phyloP scores from a whole-genome alignment of 2,888 invertebrate species.

The Fissipunctia ypsillon region DNA sequence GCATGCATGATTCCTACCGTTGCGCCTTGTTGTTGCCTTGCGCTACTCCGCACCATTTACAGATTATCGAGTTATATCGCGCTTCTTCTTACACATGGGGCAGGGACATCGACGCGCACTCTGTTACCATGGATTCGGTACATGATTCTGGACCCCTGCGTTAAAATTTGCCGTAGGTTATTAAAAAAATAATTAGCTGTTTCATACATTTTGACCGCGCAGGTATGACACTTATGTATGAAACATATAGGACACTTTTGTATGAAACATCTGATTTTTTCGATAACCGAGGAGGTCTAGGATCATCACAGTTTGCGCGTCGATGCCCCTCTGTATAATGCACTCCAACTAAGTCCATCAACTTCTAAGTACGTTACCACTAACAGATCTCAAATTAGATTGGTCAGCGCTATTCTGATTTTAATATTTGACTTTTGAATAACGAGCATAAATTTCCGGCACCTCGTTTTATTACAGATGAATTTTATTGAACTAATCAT shows the following conservation, averaged over 20 bases:
- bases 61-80: conserved; percentile 67
- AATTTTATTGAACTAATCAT: conserved; percentile 57
- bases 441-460: conserved; percentile 54
- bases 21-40: conserved; percentile 61
- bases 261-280: too few relatives aligned
- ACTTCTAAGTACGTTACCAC: conserved; percentile 23
- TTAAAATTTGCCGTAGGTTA: too few relatives aligned
- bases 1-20: conserved; percentile 77
- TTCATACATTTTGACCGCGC: too few relatives aligned
- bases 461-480: conserved; percentile 56
- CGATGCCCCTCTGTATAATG: too few relatives aligned
- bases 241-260: too few relatives aligned
- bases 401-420: conserved; percentile 46
- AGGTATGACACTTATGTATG: too few relatives aligned
- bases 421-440: conserved; percentile 55
- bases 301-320: too few relatives aligned
- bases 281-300: too few relatives aligned
- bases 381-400: conserved; percentile 41
- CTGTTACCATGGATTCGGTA: too few relatives aligned
- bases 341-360: conserved; percentile 28
- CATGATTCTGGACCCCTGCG: too few relatives aligned
- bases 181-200: too few relatives aligned
- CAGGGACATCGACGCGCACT: too few relatives aligned
- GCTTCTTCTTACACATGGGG: conserved; percentile 65
- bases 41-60: conserved; percentile 72